Evolutionary conservation across 2,113 vertebrate genomes (phyloP).

Genomic region (Rutilus rutilus): DNA sequence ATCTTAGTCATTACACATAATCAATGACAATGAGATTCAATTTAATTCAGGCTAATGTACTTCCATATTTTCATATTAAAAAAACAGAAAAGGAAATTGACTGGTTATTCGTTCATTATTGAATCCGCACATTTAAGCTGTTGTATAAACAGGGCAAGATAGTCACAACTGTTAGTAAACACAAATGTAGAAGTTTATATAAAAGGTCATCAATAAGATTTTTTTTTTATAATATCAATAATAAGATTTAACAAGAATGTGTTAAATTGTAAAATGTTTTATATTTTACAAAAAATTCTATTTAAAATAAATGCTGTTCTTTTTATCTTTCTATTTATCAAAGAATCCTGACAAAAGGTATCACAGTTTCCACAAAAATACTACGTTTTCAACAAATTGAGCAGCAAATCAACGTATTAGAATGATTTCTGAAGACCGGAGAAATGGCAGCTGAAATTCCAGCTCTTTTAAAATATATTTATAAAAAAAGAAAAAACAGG

Average conservation of each 20-base stretch:
- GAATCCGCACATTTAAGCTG: not conserved
- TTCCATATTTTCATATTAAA: not conserved
- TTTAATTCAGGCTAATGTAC: not conserved
- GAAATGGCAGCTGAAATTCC: not conserved
- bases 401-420: too few species aligned
- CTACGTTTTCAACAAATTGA: too few species aligned
- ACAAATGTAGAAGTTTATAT: not conserved
- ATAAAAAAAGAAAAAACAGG: not conserved
- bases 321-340: not conserved
- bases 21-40: not conserved
- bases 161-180: not conserved
- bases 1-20: not conserved
- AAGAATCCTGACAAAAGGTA: not conserved
- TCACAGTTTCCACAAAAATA: not conserved
- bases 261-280: too few species aligned
- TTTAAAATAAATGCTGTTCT: not conserved
- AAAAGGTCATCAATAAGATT: not conserved
- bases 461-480: not conserved
- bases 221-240: not conserved
- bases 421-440: too few species aligned
- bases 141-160: not conserved
- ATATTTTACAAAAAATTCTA: too few species aligned
- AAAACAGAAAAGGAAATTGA: not conserved
- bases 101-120: not conserved
- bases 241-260: not conserved